Evolutionary conservation across 2,113 vertebrate genomes (phyloP).

Genomic region (Triplophysa siluroides): DNA sequence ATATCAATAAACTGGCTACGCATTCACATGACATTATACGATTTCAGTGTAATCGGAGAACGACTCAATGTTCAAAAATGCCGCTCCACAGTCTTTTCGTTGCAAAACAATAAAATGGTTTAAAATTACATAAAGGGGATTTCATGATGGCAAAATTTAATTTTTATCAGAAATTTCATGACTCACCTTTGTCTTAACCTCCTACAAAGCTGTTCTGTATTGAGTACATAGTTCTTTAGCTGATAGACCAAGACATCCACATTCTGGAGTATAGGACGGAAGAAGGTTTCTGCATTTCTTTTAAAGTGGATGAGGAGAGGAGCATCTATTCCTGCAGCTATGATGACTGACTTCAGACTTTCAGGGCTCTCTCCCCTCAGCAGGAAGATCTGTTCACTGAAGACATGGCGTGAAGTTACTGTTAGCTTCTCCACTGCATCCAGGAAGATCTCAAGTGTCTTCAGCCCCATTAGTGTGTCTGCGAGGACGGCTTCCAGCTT

Average conservation of each 20-base stretch:
- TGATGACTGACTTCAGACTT: slow-evolving; percentile 51
- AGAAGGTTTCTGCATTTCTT: slow-evolving; percentile 60
- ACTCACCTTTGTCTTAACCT: slow-evolving; percentile 49
- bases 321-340: slow-evolving; percentile 40
- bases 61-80: too few relatives aligned
- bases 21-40: too few relatives aligned
- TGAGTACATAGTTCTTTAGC: slow-evolving; percentile 64
- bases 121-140: too few relatives aligned
- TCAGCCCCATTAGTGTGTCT: too few relatives aligned
- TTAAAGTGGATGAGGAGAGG: slow-evolving; percentile 67
- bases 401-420: slow-evolving; percentile 5
- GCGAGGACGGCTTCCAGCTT: too few relatives aligned
- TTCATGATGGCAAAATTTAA: too few relatives aligned
- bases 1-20: too few relatives aligned
- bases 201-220: slow-evolving; percentile 56
- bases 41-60: too few relatives aligned
- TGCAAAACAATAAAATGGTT: too few relatives aligned
- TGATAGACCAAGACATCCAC: slow-evolving; percentile 62
- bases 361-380: slow-evolving; percentile 36
- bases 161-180: neutral
- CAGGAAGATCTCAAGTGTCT: too few relatives aligned
- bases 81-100: too few relatives aligned
- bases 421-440: too few relatives aligned
- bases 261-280: slow-evolving; percentile 63
- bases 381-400: slow-evolving; percentile 53